A percentile compares a stretch with the other conserved stretches of the same genome.
phyloP scores from a whole-genome alignment of 2,797 vertebrate species.

The Notoglanidium macrostoma region DNA sequence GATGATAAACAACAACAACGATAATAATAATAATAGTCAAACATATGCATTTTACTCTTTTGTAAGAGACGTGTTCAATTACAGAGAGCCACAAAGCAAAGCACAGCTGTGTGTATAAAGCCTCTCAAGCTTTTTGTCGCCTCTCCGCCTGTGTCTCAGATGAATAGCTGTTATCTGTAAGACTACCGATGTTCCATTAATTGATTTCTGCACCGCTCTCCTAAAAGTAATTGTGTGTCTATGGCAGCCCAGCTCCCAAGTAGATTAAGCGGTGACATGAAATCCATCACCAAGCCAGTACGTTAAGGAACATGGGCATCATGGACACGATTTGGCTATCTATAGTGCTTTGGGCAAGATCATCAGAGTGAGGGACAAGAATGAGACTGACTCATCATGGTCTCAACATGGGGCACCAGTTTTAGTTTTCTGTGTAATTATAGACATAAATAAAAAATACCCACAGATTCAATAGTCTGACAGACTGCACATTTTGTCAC shows the following conservation, averaged over 20 bases:
- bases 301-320: conserved; percentile 20
- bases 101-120: not conserved
- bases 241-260: conserved; percentile 60
- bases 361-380: not conserved
- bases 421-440: not conserved
- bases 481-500: not conserved
- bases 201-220: conserved; percentile 62
- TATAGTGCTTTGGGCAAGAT: conserved; percentile 1
- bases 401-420: not conserved
- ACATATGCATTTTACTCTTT: not conserved
- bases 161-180: conserved; percentile 52
- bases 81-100: not conserved
- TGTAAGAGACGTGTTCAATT: not conserved
- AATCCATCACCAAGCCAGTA: conserved; percentile 62
- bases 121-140: conserved; percentile 2
- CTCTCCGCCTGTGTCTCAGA: conserved; percentile 14
- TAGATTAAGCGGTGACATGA: conserved; percentile 69
- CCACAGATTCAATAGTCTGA: not conserved
- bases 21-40: not conserved
- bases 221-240: conserved; percentile 63
- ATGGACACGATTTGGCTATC: conserved; percentile 15
- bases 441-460: not conserved
- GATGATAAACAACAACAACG: not conserved
- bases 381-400: conserved; percentile 1
- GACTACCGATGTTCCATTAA: conserved; percentile 62